These are phyloP conservation scores for Apocrypta bakeri DNA, from an alignment of 1,140 invertebrate genomes.

Conservation along the genomic window DNA sequence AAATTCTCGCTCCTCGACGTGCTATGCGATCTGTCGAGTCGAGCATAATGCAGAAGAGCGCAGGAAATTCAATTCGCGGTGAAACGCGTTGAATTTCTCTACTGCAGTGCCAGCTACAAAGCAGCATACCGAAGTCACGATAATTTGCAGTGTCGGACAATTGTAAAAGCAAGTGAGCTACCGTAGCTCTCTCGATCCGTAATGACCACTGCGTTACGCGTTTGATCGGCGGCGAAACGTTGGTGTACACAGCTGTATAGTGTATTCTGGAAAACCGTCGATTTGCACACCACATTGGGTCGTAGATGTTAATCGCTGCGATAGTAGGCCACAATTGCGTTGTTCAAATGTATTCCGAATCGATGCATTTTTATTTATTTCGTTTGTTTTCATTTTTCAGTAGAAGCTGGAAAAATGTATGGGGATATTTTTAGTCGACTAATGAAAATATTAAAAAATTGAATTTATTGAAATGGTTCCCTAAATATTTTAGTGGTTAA, in stretches of 20 bases:
- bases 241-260: not conserved
- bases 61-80: slow-evolving; percentile 24
- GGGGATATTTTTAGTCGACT: no score
- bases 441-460: no score
- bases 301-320: slow-evolving; percentile 20
- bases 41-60: not conserved
- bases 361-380: no score
- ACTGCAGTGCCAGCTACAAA: not conserved
- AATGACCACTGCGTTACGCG: slow-evolving; percentile 10
- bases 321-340: not conserved
- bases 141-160: slow-evolving; percentile 33
- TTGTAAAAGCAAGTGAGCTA: slow-evolving; percentile 30
- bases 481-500: no score
- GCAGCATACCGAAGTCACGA: slow-evolving; percentile 40
- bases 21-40: not conserved
- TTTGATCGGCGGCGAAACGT: slow-evolving; percentile 27
- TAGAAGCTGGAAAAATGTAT: no score
- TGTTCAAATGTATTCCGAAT: no score
- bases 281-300: not conserved
- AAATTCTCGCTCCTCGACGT: slow-evolving; percentile 3
- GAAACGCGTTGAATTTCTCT: slow-evolving; percentile 20
- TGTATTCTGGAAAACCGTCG: not conserved
- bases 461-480: no score
- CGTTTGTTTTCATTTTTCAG: no score
- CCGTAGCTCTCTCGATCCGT: slow-evolving; percentile 7